Percentiles rank a stretch among this genome's conserved stretches.
These are phyloP conservation scores for Heliconius sara DNA, from an alignment of 2,888 invertebrate species.

Conservation along the genomic window DNA sequence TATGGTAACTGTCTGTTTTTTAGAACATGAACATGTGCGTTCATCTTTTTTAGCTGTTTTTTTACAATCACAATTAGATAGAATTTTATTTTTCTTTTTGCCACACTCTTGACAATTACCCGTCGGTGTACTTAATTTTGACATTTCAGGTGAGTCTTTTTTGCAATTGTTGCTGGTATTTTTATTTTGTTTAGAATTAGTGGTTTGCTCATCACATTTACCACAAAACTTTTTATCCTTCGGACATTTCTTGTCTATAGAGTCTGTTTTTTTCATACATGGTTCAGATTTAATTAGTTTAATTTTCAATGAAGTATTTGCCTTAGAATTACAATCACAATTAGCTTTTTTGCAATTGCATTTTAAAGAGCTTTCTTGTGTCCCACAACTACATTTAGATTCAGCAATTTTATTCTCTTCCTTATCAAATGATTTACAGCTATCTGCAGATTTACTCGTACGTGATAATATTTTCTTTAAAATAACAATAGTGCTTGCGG, in stretches of 20 bases:
- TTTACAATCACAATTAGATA: slow-evolving; percentile 19
- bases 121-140: background rate
- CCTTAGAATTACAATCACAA: slow-evolving; percentile 3
- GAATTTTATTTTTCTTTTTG: slow-evolving; percentile 4
- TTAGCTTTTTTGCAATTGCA: slow-evolving; percentile 4
- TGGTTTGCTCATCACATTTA: background rate
- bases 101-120: background rate
- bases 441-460: slow-evolving; percentile 33
- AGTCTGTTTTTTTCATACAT: background rate
- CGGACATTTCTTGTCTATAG: background rate
- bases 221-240: background rate
- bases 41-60: background rate
- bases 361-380: background rate
- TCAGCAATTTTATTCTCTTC: background rate
- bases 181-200: background rate
- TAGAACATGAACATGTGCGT: slow-evolving; percentile 5
- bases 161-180: background rate
- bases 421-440: slow-evolving; percentile 18
- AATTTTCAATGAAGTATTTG: background rate
- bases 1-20: background rate
- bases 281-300: slow-evolving; percentile 9
- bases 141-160: background rate
- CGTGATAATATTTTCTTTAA: slow-evolving; percentile 45
- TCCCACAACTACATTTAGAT: background rate
- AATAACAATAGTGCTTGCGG: slow-evolving; percentile 41